phyloP scores from a whole-genome alignment of 2,113 vertebrate genomes.

The Scomber japonicus region DNA sequence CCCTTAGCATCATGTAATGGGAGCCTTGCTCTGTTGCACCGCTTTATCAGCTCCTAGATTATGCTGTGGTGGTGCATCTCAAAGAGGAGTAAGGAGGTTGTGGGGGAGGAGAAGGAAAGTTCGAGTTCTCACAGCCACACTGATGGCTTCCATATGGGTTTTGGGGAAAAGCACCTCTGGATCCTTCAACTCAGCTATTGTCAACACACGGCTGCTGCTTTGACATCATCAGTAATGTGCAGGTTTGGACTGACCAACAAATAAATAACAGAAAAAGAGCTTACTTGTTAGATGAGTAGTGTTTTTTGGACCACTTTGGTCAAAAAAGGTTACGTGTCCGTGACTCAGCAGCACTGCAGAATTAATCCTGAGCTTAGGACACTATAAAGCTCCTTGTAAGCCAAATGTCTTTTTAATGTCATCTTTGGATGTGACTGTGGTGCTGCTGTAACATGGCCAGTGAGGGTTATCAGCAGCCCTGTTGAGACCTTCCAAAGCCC shows the following conservation, averaged over 20 bases:
- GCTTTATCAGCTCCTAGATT: constrained; percentile 71
- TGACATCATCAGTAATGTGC: constrained; percentile 61
- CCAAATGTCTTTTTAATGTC: constrained; percentile 27
- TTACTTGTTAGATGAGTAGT: constrained; percentile 53
- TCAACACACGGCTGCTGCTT: constrained; percentile 67
- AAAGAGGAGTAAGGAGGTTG: constrained; percentile 64
- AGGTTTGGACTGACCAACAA: constrained; percentile 30
- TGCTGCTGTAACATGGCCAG: constrained; percentile 6
- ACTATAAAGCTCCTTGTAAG: background rate
- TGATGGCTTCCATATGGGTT: constrained; percentile 85
- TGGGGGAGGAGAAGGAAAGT: constrained; percentile 79
- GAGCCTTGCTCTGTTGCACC: constrained; percentile 50
- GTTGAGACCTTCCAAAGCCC: constrained; percentile 22
- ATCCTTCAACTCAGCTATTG: constrained; percentile 61
- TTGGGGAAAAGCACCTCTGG: constrained; percentile 67
- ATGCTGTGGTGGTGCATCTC: constrained; percentile 67
- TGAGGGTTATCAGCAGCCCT: background rate
- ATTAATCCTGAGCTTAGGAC: background rate
- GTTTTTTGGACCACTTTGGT: constrained; percentile 42
- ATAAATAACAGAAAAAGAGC: constrained; percentile 53
- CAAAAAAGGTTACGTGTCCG: constrained; percentile 29
- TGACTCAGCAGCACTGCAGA: background rate
- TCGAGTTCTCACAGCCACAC: constrained; percentile 76
- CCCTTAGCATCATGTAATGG: constrained; percentile 59
- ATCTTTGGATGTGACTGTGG: constrained; percentile 3